A percentile compares a stretch with the other conserved stretches of the same genome.
phyloP scores from a whole-genome alignment of 2,113 vertebrate species.

The Daubentonia madagascariensis region DNA sequence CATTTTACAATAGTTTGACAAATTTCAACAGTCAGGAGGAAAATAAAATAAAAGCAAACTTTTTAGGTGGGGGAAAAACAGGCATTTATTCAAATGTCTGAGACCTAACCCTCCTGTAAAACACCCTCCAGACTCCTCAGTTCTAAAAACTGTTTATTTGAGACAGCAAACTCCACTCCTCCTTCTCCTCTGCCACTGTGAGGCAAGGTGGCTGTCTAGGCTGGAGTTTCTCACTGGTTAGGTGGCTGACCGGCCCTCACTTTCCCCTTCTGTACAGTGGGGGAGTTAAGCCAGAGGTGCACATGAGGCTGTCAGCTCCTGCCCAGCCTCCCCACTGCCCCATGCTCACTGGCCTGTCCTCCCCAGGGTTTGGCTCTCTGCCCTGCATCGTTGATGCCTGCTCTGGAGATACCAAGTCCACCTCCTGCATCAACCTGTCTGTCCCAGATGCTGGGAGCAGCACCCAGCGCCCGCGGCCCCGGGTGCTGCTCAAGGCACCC shows the following conservation, averaged over 20 bases:
- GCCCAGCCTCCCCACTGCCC: no score
- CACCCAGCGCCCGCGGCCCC: constrained; percentile 78
- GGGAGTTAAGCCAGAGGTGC: not conserved
- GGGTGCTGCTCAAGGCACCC: constrained; percentile 93
- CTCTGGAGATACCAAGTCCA: constrained; percentile 85
- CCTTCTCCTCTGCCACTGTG: not conserved
- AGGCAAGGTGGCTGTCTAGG: rapidly evolving
- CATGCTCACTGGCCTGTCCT: not conserved
- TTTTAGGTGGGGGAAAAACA: not conserved
- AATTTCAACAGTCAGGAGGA: not conserved
- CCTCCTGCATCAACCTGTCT: constrained; percentile 94
- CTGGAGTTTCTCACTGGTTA: not conserved
- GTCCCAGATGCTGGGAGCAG: constrained; percentile 54
- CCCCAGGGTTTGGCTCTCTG: constrained; percentile 91
- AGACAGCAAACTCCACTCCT: not conserved
- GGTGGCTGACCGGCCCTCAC: not conserved
- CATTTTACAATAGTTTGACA: not conserved
- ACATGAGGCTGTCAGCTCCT: not conserved
- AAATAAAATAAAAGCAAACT: not conserved
- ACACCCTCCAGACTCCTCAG: not conserved
- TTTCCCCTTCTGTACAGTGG: not conserved
- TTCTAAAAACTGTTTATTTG: not conserved
- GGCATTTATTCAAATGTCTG: not conserved
- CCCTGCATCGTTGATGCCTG: constrained; percentile 92
- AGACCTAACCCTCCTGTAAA: not conserved